Conservation (phyloP, 2,797 vertebrate species). For the Trachurus trachurus region DNA sequence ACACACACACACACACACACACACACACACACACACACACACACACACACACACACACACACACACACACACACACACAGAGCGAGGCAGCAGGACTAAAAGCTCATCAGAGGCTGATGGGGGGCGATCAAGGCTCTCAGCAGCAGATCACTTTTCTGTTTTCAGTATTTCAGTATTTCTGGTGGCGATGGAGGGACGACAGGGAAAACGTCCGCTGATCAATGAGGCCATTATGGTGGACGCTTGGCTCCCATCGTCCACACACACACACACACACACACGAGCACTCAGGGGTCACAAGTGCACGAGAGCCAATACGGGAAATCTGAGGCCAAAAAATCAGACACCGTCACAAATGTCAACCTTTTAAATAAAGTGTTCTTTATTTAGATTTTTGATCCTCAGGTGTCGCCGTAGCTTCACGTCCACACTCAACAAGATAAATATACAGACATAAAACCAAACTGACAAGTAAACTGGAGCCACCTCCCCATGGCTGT, state of each 20-base stretch:
- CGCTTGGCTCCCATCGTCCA: conserved; percentile 71
- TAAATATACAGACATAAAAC: too few relatives aligned
- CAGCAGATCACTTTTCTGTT: conserved; percentile 34
- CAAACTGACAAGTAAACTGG: too few relatives aligned
- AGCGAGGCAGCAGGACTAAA: conserved; percentile 13
- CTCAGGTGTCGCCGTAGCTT: too few relatives aligned
- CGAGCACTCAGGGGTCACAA: conserved; percentile 70
- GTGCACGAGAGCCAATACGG: conserved; percentile 62
- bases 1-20: too few relatives aligned
- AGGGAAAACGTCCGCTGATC: conserved; percentile 59
- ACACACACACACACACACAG: too few relatives aligned
- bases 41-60: too few relatives aligned
- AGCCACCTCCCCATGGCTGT: too few relatives aligned
- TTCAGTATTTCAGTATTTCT: conserved; percentile 48
- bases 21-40: too few relatives aligned
- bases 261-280: conserved; percentile 33
- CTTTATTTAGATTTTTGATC: too few relatives aligned
- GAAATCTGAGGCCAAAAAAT: not conserved
- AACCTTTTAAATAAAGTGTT: not conserved
- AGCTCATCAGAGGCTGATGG: conserved; percentile 21
- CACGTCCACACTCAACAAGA: too few relatives aligned
- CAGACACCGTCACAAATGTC: too few relatives aligned
- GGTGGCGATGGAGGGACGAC: conserved; percentile 42
- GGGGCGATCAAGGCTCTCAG: conserved; percentile 43
- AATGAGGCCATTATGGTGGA: conserved; percentile 71